phyloP scores from a whole-genome alignment of 2,888 invertebrate species.

The Cheilosia vernalis region DNA sequence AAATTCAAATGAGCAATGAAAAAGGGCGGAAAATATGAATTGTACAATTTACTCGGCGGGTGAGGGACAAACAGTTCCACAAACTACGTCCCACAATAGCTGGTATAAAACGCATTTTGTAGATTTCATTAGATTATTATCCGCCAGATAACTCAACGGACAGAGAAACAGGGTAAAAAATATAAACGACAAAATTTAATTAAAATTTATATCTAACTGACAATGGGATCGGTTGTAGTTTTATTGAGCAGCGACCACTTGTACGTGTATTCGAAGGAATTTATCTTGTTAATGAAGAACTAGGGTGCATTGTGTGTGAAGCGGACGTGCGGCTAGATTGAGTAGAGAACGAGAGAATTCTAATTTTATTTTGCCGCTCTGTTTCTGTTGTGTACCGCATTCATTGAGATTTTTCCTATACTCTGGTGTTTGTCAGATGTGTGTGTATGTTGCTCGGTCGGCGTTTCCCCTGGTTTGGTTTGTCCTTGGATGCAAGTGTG shows the following conservation, averaged over 20 bases:
- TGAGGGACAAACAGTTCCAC: constrained; percentile 4
- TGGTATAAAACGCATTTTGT: constrained; percentile 54
- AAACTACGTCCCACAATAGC: constrained; percentile 28
- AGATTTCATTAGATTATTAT: constrained; percentile 45
- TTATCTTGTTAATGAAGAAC: constrained; percentile 70
- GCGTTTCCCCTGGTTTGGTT: background rate
- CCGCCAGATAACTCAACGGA: constrained; percentile 8
- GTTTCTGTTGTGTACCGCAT: constrained; percentile 33
- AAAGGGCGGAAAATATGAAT: constrained; percentile 50
- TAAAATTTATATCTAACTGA: constrained; percentile 68
- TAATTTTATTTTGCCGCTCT: constrained; percentile 46
- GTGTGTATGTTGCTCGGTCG: background rate
- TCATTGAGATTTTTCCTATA: constrained; percentile 52
- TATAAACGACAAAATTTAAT: constrained; percentile 65
- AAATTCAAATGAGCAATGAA: constrained; percentile 43
- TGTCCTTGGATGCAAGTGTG: constrained; percentile 50
- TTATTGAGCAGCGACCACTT: constrained; percentile 59
- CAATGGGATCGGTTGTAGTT: constrained; percentile 64
- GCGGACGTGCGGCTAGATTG: constrained; percentile 34
- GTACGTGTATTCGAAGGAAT: constrained; percentile 66
- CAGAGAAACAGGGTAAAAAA: background rate
- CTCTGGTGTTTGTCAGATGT: constrained; percentile 6
- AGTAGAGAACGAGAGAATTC: constrained; percentile 44
- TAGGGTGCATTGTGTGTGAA: constrained; percentile 61
- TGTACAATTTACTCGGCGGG: constrained; percentile 36